These are phyloP conservation scores for Sarcophilus harrisii DNA, from an alignment of 2,797 vertebrate species.

Conservation along the genomic window DNA sequence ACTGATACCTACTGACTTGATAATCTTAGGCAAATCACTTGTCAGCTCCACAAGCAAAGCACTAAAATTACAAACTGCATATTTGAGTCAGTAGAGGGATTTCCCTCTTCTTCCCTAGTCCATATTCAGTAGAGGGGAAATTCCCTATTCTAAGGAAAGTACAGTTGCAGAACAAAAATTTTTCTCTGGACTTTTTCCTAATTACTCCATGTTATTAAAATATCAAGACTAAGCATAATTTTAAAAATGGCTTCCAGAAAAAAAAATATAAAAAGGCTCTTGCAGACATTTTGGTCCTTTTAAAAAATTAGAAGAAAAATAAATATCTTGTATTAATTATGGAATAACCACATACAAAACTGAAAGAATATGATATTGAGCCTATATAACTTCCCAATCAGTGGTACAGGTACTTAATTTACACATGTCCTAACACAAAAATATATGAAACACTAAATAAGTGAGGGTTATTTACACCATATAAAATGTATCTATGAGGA, in stretches of 20 bases:
- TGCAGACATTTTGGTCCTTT: neutral
- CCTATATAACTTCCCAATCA: neutral
- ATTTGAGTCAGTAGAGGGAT: neutral
- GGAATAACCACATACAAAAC: neutral
- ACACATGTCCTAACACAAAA: neutral
- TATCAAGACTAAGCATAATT: neutral
- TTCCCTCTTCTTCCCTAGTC: neutral
- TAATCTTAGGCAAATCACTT: neutral
- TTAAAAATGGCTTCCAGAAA: neutral
- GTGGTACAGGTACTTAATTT: neutral
- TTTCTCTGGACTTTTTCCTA: neutral
- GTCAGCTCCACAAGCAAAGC: neutral
- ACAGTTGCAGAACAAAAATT: neutral
- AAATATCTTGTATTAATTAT: neutral
- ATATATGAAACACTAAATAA: neutral
- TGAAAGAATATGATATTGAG: neutral
- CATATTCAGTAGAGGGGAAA: too few relatives aligned
- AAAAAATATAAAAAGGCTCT: neutral
- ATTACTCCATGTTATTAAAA: neutral
- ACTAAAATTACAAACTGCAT: neutral
- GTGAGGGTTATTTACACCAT: neutral
- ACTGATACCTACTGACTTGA: neutral
- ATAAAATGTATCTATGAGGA: constrained; percentile 23
- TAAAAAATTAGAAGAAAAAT: neutral
- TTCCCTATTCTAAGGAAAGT: neutral